Percentiles rank a stretch among this genome's conserved stretches.
phyloP scores from a whole-genome alignment of 2,797 vertebrate genomes.

The Halcyon badia region DNA sequence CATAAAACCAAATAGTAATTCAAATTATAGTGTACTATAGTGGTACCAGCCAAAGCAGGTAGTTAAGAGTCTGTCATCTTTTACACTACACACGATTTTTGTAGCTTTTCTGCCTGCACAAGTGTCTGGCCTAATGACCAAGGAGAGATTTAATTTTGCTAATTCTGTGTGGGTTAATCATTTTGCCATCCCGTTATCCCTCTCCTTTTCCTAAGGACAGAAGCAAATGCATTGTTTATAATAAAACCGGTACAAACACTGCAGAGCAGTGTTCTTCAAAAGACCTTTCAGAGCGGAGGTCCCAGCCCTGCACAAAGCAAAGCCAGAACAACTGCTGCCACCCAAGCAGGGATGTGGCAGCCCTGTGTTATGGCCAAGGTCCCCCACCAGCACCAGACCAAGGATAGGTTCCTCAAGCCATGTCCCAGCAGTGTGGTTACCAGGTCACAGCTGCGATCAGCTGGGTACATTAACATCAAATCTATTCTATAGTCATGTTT shows the following conservation, averaged over 20 bases:
- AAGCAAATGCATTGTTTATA: not conserved
- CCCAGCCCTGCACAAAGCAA: not conserved
- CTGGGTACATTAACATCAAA: not conserved
- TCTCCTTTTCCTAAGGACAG: not conserved
- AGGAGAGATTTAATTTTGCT: not conserved
- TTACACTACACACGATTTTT: not conserved
- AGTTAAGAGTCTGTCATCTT: not conserved
- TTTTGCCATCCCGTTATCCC: not conserved
- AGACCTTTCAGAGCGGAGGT: not conserved
- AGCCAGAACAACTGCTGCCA: not conserved
- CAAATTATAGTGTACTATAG: not conserved
- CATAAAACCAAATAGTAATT: not conserved
- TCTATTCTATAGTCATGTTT: not conserved
- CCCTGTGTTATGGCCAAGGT: rapidly evolving
- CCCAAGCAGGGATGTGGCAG: not conserved
- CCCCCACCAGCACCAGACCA: rapidly evolving
- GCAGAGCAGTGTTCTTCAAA: not conserved
- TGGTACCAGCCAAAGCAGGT: not conserved
- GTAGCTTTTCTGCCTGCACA: not conserved
- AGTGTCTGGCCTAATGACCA: not conserved
- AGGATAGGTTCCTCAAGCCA: not conserved
- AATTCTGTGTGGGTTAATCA: not conserved
- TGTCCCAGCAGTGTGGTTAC: not conserved
- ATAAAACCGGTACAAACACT: not conserved
- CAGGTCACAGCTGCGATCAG: too few species aligned